phyloP scores from a whole-genome alignment of 2,888 invertebrate species.

The Drosophila anceps region DNA sequence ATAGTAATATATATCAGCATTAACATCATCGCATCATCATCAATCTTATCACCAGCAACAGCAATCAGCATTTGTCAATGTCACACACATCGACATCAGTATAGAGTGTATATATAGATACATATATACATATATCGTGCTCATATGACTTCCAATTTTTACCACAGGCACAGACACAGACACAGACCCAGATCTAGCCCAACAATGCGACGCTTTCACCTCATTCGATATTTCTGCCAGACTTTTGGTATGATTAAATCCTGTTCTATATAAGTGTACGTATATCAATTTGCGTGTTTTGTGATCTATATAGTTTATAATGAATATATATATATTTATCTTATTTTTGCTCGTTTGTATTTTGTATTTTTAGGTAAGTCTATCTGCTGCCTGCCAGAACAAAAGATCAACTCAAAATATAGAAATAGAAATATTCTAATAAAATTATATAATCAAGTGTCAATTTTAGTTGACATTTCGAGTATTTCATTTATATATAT shows the following conservation, averaged over 20 bases:
- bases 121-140: constrained; percentile 20
- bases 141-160: constrained; percentile 30
- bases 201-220: constrained; percentile 29
- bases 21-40: constrained; percentile 53
- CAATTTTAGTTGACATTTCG: constrained; percentile 14
- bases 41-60: constrained; percentile 50
- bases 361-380: constrained; percentile 17
- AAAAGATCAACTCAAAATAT: constrained; percentile 30
- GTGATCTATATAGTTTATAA: constrained; percentile 44
- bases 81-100: constrained; percentile 17
- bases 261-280: constrained; percentile 53
- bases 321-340: constrained; percentile 14
- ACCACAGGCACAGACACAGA: constrained; percentile 13
- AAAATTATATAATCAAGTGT: constrained; percentile 9
- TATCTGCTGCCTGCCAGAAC: constrained; percentile 18
- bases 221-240: constrained; percentile 40
- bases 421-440: constrained; percentile 7
- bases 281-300: constrained; percentile 46
- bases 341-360: constrained; percentile 19
- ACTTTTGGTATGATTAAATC: constrained; percentile 45
- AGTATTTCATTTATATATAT: constrained; percentile 1
- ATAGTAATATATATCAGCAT: constrained; percentile 72
- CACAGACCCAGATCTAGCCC: constrained; percentile 13
- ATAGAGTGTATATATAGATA: constrained; percentile 2
- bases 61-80: constrained; percentile 31